Base-by-base conservation (phyloP, 2,888 invertebrate genomes). In the Latrodectus hesperus region DNA sequence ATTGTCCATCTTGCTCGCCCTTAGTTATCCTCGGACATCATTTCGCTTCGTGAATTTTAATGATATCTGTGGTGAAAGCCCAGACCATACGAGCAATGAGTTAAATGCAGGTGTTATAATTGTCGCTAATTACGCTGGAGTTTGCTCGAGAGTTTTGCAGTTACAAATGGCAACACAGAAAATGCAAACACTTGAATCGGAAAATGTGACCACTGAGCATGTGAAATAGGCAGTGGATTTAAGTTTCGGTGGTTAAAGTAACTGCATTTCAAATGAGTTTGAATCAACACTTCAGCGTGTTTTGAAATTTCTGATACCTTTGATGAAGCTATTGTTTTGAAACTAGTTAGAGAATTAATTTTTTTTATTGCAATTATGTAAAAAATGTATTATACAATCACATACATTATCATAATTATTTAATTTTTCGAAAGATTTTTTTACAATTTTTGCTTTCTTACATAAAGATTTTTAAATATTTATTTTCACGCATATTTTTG, bases 31-130 rank as follows among this genome's bases (percentile, higher is more conserved):
- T n/a, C 17, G 22, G 73, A 52, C 73, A 73, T 38, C 38, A 38
- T 51, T 38, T 17, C 73, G 17, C 70, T 38, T 38, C 11, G 51
- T 52, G 14, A 60, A 52, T 72, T 80, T 80, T 80, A 80, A 80
- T 80, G 80, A 72, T 60, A 72, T 16, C 17, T 9, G 10, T 38
- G 16, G 72, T 72, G 52, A 49, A 60, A 9, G 70, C 16, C 22
- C 22, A 22, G 22, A 22, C 22, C 22, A 52, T 12, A 49, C 52
- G 52, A 73, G 11, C n/a, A 17, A n/a, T 14, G 22, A 49, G 72
- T 80, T 80, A 72, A 80, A 80, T 80, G 72, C 52, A 60, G 80
- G n/a, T 71, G 26, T 67, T 55, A 17, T 80, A 80, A 80, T 80
- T 80, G 52, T 72, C 53, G 80, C 60, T 80, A 80, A 80, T 80